Percentiles rank a stretch among this genome's conserved stretches.
phyloP scores from a whole-genome alignment of 2,888 invertebrate genomes.

The Cerceris ruficornis region DNA sequence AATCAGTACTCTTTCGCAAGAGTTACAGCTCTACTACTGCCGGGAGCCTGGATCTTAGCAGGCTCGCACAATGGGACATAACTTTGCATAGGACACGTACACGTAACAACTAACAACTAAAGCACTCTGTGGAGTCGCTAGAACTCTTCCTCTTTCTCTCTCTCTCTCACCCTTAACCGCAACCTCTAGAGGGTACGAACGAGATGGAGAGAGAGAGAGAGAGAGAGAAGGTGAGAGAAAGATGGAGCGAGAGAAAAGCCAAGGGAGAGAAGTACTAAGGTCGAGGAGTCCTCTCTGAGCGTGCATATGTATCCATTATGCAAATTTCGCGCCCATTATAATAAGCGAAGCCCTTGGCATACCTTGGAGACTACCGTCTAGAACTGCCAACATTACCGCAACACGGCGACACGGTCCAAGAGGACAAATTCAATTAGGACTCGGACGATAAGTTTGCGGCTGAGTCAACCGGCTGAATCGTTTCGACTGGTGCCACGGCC shows the following conservation, averaged over 20 bases:
- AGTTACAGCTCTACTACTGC: slow-evolving; percentile 56
- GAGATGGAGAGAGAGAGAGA: slow-evolving; percentile 26
- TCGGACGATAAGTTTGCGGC: slow-evolving; percentile 74
- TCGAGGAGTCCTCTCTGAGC: slow-evolving; percentile 72
- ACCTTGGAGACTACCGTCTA: slow-evolving; percentile 73
- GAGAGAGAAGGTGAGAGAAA: slow-evolving; percentile 22
- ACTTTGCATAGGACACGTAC: slow-evolving; percentile 76
- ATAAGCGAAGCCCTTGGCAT: slow-evolving; percentile 80
- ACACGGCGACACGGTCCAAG: slow-evolving; percentile 74
- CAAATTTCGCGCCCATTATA: slow-evolving; percentile 80
- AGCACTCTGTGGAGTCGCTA: slow-evolving; percentile 73
- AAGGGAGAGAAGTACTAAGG: slow-evolving; percentile 59
- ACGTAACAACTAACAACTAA: slow-evolving; percentile 80
- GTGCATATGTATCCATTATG: slow-evolving; percentile 81
- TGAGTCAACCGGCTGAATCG: slow-evolving; percentile 66
- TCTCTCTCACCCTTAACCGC: slow-evolving; percentile 22
- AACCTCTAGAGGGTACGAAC: slow-evolving; percentile 16
- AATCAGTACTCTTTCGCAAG: slow-evolving; percentile 72
- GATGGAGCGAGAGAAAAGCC: slow-evolving; percentile 32
- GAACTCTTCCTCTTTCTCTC: slow-evolving; percentile 57
- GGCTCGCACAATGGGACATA: slow-evolving; percentile 77
- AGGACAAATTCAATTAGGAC: slow-evolving; percentile 79
- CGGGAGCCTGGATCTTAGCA: slow-evolving; percentile 67
- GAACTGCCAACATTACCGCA: slow-evolving; percentile 79
- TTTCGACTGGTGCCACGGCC: slow-evolving; percentile 45